Evolutionary conservation across 2,113 vertebrate species (phyloP).

Genomic region (Chelonoidis abingdonii): DNA sequence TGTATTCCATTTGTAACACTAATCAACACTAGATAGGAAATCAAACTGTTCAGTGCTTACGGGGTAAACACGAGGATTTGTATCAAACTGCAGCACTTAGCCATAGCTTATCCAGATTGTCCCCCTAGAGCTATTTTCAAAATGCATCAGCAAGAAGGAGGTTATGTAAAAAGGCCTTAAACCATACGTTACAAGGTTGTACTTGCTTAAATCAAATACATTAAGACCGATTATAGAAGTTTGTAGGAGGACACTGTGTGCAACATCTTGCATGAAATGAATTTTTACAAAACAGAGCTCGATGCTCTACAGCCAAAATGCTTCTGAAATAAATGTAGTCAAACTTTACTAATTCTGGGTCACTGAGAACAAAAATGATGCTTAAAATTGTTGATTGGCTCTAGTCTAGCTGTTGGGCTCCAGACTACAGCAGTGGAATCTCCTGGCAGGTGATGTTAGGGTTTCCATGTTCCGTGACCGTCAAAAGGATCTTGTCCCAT

Average conservation of each 20-base stretch:
- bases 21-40: slow-evolving; percentile 69
- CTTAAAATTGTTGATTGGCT: too few species aligned
- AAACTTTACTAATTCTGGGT: too few species aligned
- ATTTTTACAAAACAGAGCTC: slow-evolving; percentile 18
- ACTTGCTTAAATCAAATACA: slow-evolving; percentile 26
- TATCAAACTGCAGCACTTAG: slow-evolving; percentile 56
- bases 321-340: too few species aligned
- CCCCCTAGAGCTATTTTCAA: slow-evolving; percentile 67
- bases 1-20: slow-evolving; percentile 54
- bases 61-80: slow-evolving; percentile 77
- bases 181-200: slow-evolving; percentile 65
- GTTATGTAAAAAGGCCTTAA: slow-evolving; percentile 67
- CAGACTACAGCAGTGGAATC: too few species aligned
- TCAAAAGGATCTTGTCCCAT: too few species aligned
- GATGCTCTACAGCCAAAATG: neutral
- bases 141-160: slow-evolving; percentile 67
- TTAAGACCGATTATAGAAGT: slow-evolving; percentile 28
- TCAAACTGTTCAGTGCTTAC: slow-evolving; percentile 71
- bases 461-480: too few species aligned
- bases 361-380: too few species aligned
- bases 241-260: neutral
- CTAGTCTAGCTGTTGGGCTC: too few species aligned
- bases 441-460: too few species aligned
- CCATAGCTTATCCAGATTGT: slow-evolving; percentile 68
- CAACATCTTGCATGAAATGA: neutral